Percentiles rank a stretch among this genome's conserved stretches.
Evolutionary conservation across 2,797 vertebrate genomes (phyloP).

Genomic region (Phataginus tetradactyla): DNA sequence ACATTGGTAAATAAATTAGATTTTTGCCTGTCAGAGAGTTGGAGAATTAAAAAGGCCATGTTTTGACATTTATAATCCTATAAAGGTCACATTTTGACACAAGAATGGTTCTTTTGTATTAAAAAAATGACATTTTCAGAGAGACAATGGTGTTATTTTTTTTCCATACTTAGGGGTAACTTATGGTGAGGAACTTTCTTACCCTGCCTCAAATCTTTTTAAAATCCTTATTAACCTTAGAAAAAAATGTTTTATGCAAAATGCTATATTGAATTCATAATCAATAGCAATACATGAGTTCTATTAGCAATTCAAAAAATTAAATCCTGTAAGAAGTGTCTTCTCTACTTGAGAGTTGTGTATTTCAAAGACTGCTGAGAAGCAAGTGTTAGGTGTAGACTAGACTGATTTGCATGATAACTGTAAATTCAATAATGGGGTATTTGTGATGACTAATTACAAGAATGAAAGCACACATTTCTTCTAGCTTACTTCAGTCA

Average conservation of each 20-base stretch:
- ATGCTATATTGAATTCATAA: background rate
- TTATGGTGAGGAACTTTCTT: background rate
- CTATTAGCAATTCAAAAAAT: constrained; percentile 27
- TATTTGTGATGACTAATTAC: background rate
- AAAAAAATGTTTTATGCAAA: background rate
- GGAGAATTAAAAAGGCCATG: constrained; percentile 62
- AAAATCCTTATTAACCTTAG: background rate
- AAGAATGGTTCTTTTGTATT: constrained; percentile 39
- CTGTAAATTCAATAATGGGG: background rate
- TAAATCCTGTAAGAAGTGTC: background rate
- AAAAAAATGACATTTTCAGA: background rate
- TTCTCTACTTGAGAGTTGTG: constrained; percentile 2
- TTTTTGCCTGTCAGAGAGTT: constrained; percentile 56
- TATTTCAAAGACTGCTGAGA: constrained; percentile 11
- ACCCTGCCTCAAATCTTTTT: background rate
- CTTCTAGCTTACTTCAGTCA: background rate
- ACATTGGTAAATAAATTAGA: constrained; percentile 37
- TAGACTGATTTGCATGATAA: background rate
- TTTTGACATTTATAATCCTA: constrained; percentile 61
- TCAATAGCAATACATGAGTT: background rate
- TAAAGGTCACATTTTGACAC: constrained; percentile 59
- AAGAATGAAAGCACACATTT: background rate
- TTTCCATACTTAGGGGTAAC: background rate
- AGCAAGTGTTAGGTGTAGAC: background rate
- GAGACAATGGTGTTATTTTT: background rate